Evolutionary conservation across 1,140 invertebrate genomes (phyloP).

Genomic region (Radopholus similis): DNA sequence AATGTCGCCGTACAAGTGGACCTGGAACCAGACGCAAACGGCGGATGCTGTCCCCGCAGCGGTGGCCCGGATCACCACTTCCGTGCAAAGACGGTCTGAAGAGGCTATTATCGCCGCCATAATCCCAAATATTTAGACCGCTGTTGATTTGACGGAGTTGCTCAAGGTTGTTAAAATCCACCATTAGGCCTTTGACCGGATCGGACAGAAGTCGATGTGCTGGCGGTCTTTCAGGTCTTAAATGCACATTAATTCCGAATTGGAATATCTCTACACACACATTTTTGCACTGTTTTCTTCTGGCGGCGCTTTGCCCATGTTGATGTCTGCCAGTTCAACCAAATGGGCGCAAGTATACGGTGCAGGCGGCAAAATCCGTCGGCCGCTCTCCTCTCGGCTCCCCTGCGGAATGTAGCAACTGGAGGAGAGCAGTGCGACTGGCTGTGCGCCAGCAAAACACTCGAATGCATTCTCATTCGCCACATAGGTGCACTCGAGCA

Average conservation of each 20-base stretch:
- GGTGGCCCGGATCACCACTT: slow-evolving; percentile 13
- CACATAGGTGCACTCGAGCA: slow-evolving; percentile 13
- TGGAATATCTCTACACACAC: no score
- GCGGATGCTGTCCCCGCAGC: slow-evolving; percentile 5
- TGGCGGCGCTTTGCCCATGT: neutral
- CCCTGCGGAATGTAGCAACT: slow-evolving; percentile 11
- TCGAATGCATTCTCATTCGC: slow-evolving; percentile 9
- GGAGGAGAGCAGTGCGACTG: slow-evolving; percentile 9
- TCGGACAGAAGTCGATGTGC: slow-evolving; percentile 16
- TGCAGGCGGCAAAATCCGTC: slow-evolving; percentile 10
- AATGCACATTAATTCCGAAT: no score
- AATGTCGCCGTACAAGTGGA: slow-evolving; percentile 23
- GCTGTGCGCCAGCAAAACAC: neutral
- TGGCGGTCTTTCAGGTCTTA: no score
- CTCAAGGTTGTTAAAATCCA: slow-evolving; percentile 17
- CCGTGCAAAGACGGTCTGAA: slow-evolving; percentile 19
- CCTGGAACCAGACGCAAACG: slow-evolving; percentile 22
- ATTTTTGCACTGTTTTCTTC: no score
- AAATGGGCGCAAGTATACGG: slow-evolving; percentile 17
- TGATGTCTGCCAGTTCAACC: slow-evolving; percentile 7
- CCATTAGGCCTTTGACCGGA: slow-evolving; percentile 15
- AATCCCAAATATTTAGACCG: neutral
- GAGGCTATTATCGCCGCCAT: neutral
- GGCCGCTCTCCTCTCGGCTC: neutral
- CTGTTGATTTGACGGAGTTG: slow-evolving; percentile 15